Evolutionary conservation across 2,888 invertebrate genomes (phyloP), one percentile per base, ranked within the genome.

Genomic region (Hydroisotoma schaefferi): DNA sequence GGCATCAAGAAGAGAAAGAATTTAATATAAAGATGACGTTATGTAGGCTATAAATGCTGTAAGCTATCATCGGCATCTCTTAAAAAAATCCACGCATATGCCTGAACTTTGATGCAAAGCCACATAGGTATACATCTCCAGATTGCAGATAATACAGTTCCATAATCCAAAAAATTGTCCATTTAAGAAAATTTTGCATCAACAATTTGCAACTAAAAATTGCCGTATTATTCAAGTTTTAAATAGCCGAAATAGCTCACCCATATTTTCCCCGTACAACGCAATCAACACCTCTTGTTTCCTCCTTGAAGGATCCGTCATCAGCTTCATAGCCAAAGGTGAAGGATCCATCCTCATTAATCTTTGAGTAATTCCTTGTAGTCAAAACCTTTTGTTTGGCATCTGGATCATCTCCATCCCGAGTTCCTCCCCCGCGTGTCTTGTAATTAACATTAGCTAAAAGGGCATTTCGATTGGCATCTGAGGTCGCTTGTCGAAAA

Each of bases 211-310:
- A n/a, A n/a, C n/a, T n/a, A n/a, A n/a, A n/a, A n/a, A n/a, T n/a
- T n/a, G n/a, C n/a, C n/a, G n/a, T n/a, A n/a, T n/a, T n/a, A n/a
- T n/a, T n/a, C n/a, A n/a, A n/a, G n/a, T n/a, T n/a, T n/a, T n/a
- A n/a, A n/a, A n/a, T n/a, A n/a, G n/a, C n/a, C 33, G 6, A 33
- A 33, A 48, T 23, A 27, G 40, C 67, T 66, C 61, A 71, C 23
- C 90, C 90, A 77, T 90, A 90, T 76, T 90, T 90, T 55, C 90
- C 90, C 61, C 89, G 82, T 4, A 90, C 90, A 0, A 90, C 88
- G 76, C 90, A 90, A 78, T 90, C 90, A 0, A 87, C 87, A 49
- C 89, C 90, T 60, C 90, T 79, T 2, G 89, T 90, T 76, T 90
- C 90, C 75, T 90, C 90, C 75, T 90, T 90, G 80, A 90, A 90